phyloP scores from a whole-genome alignment of 2,888 invertebrate genomes.

The Parnassius mnemosyne region DNA sequence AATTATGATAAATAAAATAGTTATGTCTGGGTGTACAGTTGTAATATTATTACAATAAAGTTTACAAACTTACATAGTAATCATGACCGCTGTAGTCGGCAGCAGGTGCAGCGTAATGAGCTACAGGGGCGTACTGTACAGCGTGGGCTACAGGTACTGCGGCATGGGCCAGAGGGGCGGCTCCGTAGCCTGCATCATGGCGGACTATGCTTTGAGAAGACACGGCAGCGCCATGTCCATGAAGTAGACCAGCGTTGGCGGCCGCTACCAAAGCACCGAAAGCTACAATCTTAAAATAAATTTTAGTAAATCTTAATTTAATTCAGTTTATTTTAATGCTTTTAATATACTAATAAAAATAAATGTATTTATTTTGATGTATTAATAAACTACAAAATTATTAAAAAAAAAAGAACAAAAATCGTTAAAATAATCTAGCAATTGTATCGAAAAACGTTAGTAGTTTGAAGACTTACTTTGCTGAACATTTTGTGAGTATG shows the following conservation, averaged over 20 bases:
- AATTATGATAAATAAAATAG: not conserved
- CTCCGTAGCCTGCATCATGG: slow-evolving; percentile 38
- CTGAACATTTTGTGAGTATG: slow-evolving; percentile 60
- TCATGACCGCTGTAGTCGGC: slow-evolving; percentile 40
- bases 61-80: slow-evolving; percentile 36
- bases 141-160: slow-evolving; percentile 30
- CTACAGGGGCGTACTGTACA: slow-evolving; percentile 26
- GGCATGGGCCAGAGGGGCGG: slow-evolving; percentile 40
- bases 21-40: not conserved
- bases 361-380: too few relatives aligned
- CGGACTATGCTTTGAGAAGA: slow-evolving; percentile 35
- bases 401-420: not conserved
- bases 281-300: slow-evolving; percentile 20
- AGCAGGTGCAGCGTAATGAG: slow-evolving; percentile 38
- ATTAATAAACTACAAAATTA: too few relatives aligned
- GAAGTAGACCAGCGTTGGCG: slow-evolving; percentile 53
- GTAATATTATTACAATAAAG: not conserved
- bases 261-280: slow-evolving; percentile 44
- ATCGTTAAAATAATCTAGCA: not conserved
- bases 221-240: slow-evolving; percentile 28
- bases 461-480: slow-evolving; percentile 53
- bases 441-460: not conserved
- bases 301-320: not conserved
- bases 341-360: not conserved
- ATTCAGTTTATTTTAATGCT: not conserved